Conservation (phyloP, 2,113 vertebrate genomes). For the Amphiprion percula region DNA sequence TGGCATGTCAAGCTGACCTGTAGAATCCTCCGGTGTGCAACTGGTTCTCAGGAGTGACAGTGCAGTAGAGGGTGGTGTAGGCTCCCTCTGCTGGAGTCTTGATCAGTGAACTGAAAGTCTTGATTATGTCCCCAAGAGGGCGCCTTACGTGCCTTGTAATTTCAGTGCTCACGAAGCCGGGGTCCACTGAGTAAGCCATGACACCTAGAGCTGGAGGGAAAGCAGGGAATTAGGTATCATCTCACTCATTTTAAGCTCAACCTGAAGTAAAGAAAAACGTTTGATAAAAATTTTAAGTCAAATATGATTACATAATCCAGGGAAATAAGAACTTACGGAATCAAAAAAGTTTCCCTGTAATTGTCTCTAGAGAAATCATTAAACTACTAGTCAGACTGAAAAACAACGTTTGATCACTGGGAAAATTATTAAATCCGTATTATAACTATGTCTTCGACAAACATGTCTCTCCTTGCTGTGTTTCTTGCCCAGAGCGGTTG, state of each 20-base stretch:
- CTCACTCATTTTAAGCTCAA: neutral
- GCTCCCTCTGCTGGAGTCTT: slow-evolving; percentile 80
- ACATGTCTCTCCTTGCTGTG: slow-evolving; percentile 24
- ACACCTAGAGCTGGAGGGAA: slow-evolving; percentile 70
- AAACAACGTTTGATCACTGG: neutral
- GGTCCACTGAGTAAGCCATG: slow-evolving; percentile 77
- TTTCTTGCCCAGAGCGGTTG: slow-evolving; percentile 42
- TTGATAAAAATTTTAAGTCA: too few relatives aligned
- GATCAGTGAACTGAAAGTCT: slow-evolving; percentile 57
- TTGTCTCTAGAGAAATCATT: too few relatives aligned
- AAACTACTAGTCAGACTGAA: neutral
- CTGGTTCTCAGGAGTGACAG: slow-evolving; percentile 72
- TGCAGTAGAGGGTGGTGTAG: slow-evolving; percentile 77
- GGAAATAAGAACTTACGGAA: too few relatives aligned
- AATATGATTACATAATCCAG: too few relatives aligned
- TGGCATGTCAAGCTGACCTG: slow-evolving; percentile 62
- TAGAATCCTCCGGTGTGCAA: slow-evolving; percentile 76
- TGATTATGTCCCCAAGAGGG: slow-evolving; percentile 55
- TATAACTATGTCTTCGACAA: neutral
- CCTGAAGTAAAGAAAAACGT: neutral
- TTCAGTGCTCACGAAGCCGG: slow-evolving; percentile 76
- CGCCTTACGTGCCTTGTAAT: slow-evolving; percentile 65
- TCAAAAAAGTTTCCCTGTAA: too few relatives aligned
- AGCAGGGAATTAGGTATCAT: neutral
- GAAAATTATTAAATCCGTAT: neutral